phyloP scores from a whole-genome alignment of 2,113 vertebrate species.

The Ctenomys sociabilis region DNA sequence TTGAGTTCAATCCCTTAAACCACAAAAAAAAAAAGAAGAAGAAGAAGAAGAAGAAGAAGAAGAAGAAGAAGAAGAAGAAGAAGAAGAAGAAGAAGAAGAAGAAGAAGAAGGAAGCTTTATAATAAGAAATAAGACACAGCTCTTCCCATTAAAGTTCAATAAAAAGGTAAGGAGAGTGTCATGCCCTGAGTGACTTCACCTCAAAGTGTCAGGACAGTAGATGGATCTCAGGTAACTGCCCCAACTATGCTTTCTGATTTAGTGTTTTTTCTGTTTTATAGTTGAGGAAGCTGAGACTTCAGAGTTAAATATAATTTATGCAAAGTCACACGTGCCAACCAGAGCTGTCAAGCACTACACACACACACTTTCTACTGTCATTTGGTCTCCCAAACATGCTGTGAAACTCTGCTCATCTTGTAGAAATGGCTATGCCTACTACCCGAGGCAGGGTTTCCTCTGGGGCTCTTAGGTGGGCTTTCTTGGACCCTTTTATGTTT shows the following conservation, averaged over 20 bases:
- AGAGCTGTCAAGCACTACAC: not conserved
- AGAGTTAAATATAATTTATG: conserved; percentile 31
- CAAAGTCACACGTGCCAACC: not conserved
- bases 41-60: no score
- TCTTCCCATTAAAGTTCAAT: conserved; percentile 9
- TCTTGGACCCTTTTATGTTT: not conserved
- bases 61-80: no score
- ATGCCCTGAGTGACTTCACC: not conserved
- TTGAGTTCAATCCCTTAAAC: no score
- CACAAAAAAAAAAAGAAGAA: no score
- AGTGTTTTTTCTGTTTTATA: conserved; percentile 23
- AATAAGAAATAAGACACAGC: not conserved
- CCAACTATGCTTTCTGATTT: not conserved
- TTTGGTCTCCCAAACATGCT: not conserved
- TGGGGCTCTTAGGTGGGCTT: not conserved
- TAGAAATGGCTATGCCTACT: not conserved
- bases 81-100: no score
- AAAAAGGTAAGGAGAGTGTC: not conserved
- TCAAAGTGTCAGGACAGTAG: not conserved
- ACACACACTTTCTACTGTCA: not conserved
- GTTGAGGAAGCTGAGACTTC: conserved; percentile 1
- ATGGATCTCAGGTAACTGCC: not conserved
- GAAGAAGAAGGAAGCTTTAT: not conserved
- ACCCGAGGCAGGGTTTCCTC: not conserved
- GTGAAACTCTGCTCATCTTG: not conserved